A percentile compares a stretch with the other conserved stretches of the same genome.
phyloP scores from a whole-genome alignment of 37 sponge, comb jelly and placozoan species.

The Beroe ovata region DNA sequence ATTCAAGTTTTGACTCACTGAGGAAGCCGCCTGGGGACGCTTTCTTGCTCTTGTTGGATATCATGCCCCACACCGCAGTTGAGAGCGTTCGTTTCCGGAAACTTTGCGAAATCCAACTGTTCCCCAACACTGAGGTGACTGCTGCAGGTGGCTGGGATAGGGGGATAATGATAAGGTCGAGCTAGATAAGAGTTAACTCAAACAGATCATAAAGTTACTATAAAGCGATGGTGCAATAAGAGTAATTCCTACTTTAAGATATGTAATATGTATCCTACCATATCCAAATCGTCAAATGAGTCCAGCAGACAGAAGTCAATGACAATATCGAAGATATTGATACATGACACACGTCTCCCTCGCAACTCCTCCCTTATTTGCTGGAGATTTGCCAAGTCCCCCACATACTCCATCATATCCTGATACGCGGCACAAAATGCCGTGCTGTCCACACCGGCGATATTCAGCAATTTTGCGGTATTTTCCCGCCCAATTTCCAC shows the following conservation, averaged over 20 bases:
- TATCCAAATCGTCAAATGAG: conserved; percentile 54
- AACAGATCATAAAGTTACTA: too few species aligned
- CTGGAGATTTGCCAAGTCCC: neutral
- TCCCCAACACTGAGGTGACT: conserved; percentile 18
- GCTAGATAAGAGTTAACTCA: too few species aligned
- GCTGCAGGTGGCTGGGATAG: conserved; percentile 30
- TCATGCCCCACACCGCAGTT: conserved; percentile 61
- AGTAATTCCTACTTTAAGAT: too few species aligned
- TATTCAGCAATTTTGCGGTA: neutral
- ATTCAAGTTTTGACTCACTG: conserved; percentile 11
- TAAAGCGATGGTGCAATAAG: too few species aligned
- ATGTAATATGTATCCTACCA: too few species aligned
- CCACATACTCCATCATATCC: conserved; percentile 58
- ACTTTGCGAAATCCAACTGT: conserved; percentile 50
- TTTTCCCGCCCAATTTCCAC: neutral
- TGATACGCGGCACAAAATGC: conserved; percentile 5
- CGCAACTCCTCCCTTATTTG: conserved; percentile 18
- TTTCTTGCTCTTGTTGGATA: conserved; percentile 32
- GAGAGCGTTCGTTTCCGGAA: conserved; percentile 37
- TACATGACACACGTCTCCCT: conserved; percentile 1
- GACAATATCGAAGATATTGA: conserved; percentile 34
- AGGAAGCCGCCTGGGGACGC: conserved; percentile 42
- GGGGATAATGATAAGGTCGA: too few species aligned
- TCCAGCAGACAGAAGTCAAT: conserved; percentile 60
- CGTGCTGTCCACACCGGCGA: conserved; percentile 5